These are phyloP conservation scores for Sylvietta virens DNA, from an alignment of 2,113 vertebrate species.

Conservation along the genomic window DNA sequence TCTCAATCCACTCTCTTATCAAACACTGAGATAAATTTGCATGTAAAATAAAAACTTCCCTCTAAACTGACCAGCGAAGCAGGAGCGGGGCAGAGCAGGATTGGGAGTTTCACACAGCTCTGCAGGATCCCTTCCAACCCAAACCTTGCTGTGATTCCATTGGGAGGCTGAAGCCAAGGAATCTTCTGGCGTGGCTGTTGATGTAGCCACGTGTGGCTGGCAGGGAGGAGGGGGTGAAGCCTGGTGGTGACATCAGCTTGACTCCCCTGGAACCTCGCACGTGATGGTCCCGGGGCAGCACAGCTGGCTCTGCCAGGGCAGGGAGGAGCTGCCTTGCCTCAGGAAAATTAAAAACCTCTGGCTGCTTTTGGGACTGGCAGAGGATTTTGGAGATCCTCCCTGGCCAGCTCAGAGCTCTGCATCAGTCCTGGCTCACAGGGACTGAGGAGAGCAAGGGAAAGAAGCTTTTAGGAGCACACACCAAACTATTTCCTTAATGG, in stretches of 20 bases:
- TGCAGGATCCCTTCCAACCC: not conserved
- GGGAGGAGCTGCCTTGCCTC: not conserved
- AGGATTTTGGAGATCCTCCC: not conserved
- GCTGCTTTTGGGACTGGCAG: not conserved
- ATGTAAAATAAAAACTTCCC: not conserved
- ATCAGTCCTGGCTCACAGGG: not conserved
- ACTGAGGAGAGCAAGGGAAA: not conserved
- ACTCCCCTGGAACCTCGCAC: not conserved
- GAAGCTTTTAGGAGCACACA: not conserved
- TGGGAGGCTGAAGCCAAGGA: not conserved
- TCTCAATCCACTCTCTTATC: not conserved
- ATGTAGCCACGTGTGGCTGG: not conserved
- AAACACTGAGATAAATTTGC: not conserved
- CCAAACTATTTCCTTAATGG: not conserved
- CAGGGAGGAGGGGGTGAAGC: not conserved
- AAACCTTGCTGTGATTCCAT: not conserved
- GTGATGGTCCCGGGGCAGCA: not conserved
- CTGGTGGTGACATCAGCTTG: not conserved
- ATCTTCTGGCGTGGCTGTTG: not conserved
- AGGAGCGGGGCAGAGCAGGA: rapidly evolving
- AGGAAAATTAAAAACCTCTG: not conserved
- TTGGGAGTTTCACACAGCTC: not conserved
- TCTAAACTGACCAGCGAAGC: not conserved
- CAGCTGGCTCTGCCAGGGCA: not conserved
- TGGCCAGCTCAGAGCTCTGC: not conserved